Evolutionary conservation across 2,113 vertebrate genomes (phyloP).

Genomic region (Crocuta crocuta): DNA sequence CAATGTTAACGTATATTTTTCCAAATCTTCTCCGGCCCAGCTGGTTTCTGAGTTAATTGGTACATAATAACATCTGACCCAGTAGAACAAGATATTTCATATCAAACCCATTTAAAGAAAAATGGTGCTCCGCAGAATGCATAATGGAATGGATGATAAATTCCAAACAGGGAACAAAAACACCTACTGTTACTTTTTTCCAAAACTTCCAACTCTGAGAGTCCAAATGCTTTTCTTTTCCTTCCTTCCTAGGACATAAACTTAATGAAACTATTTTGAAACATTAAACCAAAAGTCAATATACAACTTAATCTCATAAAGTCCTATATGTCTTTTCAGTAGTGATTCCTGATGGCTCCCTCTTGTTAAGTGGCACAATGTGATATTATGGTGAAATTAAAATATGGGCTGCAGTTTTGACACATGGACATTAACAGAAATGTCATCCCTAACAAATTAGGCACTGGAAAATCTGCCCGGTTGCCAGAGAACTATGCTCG

Average conservation of each 20-base stretch:
- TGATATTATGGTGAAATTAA: conserved; percentile 80
- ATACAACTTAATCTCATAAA: conserved; percentile 69
- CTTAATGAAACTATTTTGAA: conserved; percentile 85
- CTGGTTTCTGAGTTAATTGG: background rate
- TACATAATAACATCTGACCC: conserved; percentile 69
- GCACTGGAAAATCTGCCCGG: conserved; percentile 76
- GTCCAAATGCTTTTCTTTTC: background rate
- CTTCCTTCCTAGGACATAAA: conserved; percentile 65
- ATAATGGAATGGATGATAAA: conserved; percentile 83
- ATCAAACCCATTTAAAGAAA: conserved; percentile 84
- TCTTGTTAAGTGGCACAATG: conserved; percentile 74
- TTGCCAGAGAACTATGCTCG: conserved; percentile 79
- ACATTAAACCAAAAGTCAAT: conserved; percentile 83
- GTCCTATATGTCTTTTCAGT: conserved; percentile 77
- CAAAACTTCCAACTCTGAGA: conserved; percentile 62
- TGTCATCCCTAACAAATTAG: conserved; percentile 85
- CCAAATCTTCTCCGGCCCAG: conserved; percentile 47
- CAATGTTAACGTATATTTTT: accelerated
- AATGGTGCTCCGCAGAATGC: conserved; percentile 27
- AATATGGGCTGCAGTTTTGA: conserved; percentile 71
- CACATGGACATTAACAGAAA: conserved; percentile 80
- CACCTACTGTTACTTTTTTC: conserved; percentile 73
- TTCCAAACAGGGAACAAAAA: conserved; percentile 71
- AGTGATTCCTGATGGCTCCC: conserved; percentile 75
- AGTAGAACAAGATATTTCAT: conserved; percentile 76